Conservation (phyloP, 2,888 invertebrate species). For the Creontiades dilutus region DNA sequence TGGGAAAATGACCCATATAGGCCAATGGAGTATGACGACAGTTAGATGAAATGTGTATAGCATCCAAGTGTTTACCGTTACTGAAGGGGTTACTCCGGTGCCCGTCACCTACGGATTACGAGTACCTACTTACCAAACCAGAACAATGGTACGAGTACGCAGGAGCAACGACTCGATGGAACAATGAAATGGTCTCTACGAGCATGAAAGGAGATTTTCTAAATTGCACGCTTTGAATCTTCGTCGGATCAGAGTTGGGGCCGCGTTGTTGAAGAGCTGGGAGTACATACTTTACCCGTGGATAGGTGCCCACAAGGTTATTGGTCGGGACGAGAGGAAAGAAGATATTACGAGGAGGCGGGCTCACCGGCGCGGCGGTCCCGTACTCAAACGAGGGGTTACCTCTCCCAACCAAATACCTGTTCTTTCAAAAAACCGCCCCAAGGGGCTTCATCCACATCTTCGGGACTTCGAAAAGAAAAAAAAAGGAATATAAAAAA, state of each 20-base stretch:
- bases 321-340: constrained; percentile 37
- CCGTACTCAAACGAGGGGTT: constrained; percentile 28
- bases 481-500: not conserved
- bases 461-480: not conserved
- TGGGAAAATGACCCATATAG: too few relatives aligned
- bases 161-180: too few relatives aligned
- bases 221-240: too few relatives aligned
- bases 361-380: not conserved
- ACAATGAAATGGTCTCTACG: too few relatives aligned
- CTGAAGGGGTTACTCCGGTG: too few relatives aligned
- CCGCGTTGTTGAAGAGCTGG: not conserved
- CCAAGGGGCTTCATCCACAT: constrained; percentile 40
- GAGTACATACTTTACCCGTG: not conserved
- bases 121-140: too few relatives aligned
- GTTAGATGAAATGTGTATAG: too few relatives aligned
- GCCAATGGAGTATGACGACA: too few relatives aligned
- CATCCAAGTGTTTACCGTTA: too few relatives aligned
- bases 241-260: not conserved
- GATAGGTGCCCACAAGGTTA: constrained; percentile 16
- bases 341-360: constrained; percentile 49
- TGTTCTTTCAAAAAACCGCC: constrained; percentile 59
- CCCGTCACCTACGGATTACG: too few relatives aligned
- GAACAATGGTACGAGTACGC: too few relatives aligned
- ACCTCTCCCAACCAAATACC: constrained; percentile 49
- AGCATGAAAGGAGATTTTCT: too few relatives aligned